These are phyloP conservation scores for Puffinus mauretanicus DNA, from an alignment of 2,113 vertebrate genomes.

Conservation along the genomic window DNA sequence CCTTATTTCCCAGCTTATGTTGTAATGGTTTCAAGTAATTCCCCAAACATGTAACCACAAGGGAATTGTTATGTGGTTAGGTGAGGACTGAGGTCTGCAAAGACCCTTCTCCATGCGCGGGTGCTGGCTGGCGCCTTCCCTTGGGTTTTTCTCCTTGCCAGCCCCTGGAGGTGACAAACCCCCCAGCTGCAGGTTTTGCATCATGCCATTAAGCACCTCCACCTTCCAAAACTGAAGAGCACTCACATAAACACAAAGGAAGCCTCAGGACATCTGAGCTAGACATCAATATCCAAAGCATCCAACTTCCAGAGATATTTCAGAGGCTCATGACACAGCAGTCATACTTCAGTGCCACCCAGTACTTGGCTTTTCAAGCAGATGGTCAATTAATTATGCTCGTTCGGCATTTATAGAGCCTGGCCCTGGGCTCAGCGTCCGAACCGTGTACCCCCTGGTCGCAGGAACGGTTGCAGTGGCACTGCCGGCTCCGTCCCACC, in stretches of 20 bases:
- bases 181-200: background rate
- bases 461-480: background rate
- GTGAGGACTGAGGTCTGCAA: background rate
- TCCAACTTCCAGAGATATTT: fast-evolving
- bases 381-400: conserved; percentile 46
- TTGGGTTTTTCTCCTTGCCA: background rate
- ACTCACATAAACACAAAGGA: fast-evolving
- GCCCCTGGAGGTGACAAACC: background rate
- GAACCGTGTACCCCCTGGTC: fast-evolving
- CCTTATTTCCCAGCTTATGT: background rate
- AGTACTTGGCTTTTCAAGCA: background rate
- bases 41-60: background rate
- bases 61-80: background rate
- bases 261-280: fast-evolving
- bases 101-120: background rate
- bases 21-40: background rate
- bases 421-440: background rate
- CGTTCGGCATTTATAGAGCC: background rate
- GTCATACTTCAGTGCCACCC: background rate
- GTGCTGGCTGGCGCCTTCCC: background rate
- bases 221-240: fast-evolving
- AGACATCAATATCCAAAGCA: fast-evolving
- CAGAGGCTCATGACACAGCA: fast-evolving
- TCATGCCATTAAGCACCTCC: background rate
- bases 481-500: background rate